Base-by-base conservation (phyloP, 2,888 invertebrate species). In the Amphipoea oculea region DNA sequence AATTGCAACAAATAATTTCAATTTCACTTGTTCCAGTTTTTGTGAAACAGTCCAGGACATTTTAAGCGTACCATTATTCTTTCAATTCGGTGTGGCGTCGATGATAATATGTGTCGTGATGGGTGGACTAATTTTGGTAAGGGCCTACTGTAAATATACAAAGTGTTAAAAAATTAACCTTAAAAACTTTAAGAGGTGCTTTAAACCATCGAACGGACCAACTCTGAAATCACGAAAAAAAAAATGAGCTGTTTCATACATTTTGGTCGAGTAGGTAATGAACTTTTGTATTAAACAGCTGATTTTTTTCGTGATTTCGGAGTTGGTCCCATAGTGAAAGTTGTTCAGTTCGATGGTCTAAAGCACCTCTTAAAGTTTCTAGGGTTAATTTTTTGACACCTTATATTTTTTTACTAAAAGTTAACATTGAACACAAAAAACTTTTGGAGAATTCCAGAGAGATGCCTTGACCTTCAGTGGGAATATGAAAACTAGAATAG, bases 41-140 rank as follows among this genome's bases (percentile, higher is more conserved):
- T 93, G 93, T 84, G 76, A 86, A 45, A 82, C 75, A 1, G 51
- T 93, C 48, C 95, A 96, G 88, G 83, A 93, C 4, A 87, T 95
- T 54, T 81, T 94, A 62, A 92, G 92, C 69, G 70, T 90, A 0
- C 91, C 94, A 0, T 91, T 95, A 88, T 96, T 96, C 76, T 83
- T 96, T 54, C 94, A 94, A 78, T 95, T 94, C 76, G 89, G 94
- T 45, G 92, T 94, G 77, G 92, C 93, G 1, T 92, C 96, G 2
- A 78, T 91, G 20, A 93, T 94, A 20, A 94, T 96, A 67, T 96
- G 96, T 78, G 94, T 94, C 7, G 90, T 93, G 4, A 87, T 95
- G 88, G 93, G 90, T 74, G 93, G 93, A 51, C 84, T 96, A 14
- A 73, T 93, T 72, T 83, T 95, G 91, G 96, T 96, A 90, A 90